Evolutionary conservation across 2,888 invertebrate genomes (phyloP).

Genomic region (Megalurothrips usitatus): DNA sequence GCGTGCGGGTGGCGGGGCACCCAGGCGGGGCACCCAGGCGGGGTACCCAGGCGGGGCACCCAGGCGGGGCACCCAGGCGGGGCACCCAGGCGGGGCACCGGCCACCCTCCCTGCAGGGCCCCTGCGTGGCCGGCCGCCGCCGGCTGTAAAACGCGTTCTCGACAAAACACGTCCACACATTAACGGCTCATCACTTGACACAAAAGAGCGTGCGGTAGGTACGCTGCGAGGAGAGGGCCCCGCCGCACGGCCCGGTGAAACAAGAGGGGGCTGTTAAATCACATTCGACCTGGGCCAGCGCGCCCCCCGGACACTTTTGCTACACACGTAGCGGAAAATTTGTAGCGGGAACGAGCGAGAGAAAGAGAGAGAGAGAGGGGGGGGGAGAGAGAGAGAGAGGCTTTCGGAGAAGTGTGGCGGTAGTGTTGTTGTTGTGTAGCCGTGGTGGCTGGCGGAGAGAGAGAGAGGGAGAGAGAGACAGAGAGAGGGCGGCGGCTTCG

Average conservation of each 20-base stretch:
- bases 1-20: too few species aligned
- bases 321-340: background rate
- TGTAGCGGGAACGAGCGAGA: background rate
- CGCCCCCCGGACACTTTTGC: background rate
- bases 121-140: too few species aligned
- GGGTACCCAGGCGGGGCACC: too few species aligned
- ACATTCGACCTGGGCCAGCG: background rate
- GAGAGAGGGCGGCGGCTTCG: background rate
- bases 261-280: background rate
- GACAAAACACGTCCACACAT: background rate
- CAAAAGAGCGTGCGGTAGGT: slow-evolving; percentile 1
- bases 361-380: too few species aligned
- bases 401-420: too few species aligned
- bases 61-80: too few species aligned
- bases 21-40: too few species aligned
- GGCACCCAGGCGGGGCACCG: too few species aligned
- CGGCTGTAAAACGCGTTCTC: too few species aligned
- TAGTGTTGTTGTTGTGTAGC: background rate
- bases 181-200: background rate
- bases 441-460: background rate
- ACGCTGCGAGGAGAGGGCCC: background rate
- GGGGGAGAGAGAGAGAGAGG: too few species aligned
- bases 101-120: too few species aligned
- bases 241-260: too few species aligned
- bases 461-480: background rate